Percentiles rank a stretch among this genome's conserved stretches.
These are phyloP conservation scores for Syrrhaptes paradoxus DNA, from an alignment of 2,113 vertebrate species.

Conservation along the genomic window DNA sequence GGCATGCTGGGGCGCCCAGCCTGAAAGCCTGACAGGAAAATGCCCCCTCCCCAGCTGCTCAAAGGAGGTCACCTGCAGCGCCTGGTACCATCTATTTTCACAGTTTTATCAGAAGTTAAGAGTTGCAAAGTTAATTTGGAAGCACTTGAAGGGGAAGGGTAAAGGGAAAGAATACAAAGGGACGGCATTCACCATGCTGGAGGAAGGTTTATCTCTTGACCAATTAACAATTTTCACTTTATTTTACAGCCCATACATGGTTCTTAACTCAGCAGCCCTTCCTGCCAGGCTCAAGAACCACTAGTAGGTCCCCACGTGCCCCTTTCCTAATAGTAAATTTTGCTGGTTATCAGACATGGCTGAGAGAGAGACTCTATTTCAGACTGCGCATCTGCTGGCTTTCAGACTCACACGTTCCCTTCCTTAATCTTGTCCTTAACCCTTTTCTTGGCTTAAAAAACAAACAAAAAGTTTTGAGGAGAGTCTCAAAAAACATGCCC, in stretches of 20 bases:
- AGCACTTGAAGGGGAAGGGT: neutral
- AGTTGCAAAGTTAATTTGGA: neutral
- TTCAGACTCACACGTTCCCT: neutral
- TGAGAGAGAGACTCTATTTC: neutral
- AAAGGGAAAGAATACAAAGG: neutral
- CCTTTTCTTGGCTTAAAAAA: neutral
- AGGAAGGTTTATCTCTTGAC: neutral
- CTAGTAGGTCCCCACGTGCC: neutral
- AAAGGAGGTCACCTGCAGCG: neutral
- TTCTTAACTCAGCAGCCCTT: neutral
- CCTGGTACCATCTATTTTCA: neutral
- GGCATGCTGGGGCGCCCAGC: fast-evolving
- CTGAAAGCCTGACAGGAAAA: neutral
- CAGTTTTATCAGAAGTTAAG: neutral
- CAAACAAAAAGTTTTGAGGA: fast-evolving
- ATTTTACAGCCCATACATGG: neutral
- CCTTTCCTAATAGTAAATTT: neutral
- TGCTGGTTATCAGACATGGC: neutral
- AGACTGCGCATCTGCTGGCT: neutral
- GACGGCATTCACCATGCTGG: fast-evolving
- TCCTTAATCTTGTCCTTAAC: neutral
- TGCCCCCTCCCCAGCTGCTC: neutral
- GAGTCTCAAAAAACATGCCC: neutral
- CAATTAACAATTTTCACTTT: neutral
- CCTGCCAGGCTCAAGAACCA: neutral